Percentiles rank a stretch among this genome's conserved stretches.
phyloP scores from a whole-genome alignment of 2,113 vertebrate genomes.

The Toxotes jaculatrix region DNA sequence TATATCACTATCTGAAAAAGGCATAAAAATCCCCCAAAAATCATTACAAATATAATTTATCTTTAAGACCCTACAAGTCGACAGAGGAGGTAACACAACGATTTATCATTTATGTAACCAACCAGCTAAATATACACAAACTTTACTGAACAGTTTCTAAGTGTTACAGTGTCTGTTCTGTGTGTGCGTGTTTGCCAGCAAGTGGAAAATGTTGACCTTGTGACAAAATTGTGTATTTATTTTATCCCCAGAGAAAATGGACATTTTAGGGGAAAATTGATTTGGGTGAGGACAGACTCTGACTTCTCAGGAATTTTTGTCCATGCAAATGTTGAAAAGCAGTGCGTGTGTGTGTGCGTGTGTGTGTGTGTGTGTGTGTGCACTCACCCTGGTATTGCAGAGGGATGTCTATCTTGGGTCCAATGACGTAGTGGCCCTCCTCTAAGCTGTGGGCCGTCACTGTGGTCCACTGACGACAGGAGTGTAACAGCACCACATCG shows the following conservation, averaged over 20 bases:
- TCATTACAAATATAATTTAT: no score
- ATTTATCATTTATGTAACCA: no score
- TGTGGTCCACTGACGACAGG: conserved; percentile 97
- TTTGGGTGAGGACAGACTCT: neutral
- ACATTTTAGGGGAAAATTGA: neutral
- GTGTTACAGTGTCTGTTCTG: neutral
- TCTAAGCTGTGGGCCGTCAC: conserved; percentile 97
- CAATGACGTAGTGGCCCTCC: conserved; percentile 97
- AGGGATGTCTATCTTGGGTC: conserved; percentile 98
- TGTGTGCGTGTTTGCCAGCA: neutral
- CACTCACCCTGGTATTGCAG: conserved; percentile 94
- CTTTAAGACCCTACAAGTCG: no score
- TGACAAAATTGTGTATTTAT: conserved; percentile 3
- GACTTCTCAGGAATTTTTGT: neutral
- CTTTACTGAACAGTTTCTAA: no score
- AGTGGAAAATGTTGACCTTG: conserved; percentile 36
- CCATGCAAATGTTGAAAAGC: neutral
- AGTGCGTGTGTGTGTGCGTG: neutral
- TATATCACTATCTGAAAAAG: no score
- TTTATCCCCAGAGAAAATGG: neutral
- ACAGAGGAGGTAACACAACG: no score
- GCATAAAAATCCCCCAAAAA: no score
- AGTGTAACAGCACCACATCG: conserved; percentile 94
- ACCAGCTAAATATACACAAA: no score
- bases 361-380: conserved; percentile 20